A percentile compares a stretch with the other conserved stretches of the same genome.
phyloP scores from a whole-genome alignment of 2,888 invertebrate species.

The Hetaerina titia region DNA sequence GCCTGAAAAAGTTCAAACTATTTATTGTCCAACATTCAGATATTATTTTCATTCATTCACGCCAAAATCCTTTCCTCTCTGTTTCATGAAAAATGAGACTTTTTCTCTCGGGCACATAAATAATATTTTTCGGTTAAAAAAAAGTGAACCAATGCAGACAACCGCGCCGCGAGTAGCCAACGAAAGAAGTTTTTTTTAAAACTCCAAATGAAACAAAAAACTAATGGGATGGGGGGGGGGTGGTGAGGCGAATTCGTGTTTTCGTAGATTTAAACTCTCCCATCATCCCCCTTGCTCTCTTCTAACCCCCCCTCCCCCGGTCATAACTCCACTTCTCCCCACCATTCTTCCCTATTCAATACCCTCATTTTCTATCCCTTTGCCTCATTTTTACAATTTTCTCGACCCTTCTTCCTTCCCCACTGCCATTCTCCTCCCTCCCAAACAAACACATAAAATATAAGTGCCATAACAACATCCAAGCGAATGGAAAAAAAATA shows the following conservation, averaged over 20 bases:
- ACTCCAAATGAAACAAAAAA: conserved; percentile 36
- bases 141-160: conserved; percentile 18
- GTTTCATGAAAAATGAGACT: not conserved
- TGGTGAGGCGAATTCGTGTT: not conserved
- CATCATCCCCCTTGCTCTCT: no score
- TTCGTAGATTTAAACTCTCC: not conserved
- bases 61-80: not conserved
- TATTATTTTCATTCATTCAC: conserved; percentile 32
- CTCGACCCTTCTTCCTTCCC: no score
- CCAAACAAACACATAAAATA: not conserved
- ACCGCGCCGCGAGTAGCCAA: not conserved
- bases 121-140: not conserved
- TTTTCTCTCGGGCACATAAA: conserved; percentile 27
- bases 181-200: conserved; percentile 2
- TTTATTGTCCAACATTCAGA: conserved; percentile 49
- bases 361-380: no score
- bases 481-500: not conserved
- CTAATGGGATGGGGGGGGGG: not conserved
- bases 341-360: not conserved
- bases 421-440: not conserved
- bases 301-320: not conserved
- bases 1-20: conserved; percentile 25
- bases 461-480: not conserved
- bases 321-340: not conserved
- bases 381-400: no score